These are phyloP conservation scores for Lerema accius DNA, from an alignment of 1,140 invertebrate genomes.

Conservation along the genomic window DNA sequence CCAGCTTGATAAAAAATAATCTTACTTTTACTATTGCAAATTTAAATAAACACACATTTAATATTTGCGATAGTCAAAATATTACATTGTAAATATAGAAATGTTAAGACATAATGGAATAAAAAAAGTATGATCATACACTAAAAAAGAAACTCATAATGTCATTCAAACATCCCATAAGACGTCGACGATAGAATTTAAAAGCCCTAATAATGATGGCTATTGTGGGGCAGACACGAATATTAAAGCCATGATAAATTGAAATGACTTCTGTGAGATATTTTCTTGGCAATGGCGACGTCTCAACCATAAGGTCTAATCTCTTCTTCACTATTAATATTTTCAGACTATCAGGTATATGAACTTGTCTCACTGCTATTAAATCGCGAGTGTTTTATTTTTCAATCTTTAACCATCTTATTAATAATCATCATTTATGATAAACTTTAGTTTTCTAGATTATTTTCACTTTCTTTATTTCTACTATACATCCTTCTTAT, in stretches of 20 bases:
- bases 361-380: neutral
- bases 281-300: slow-evolving; percentile 45
- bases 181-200: slow-evolving; percentile 38
- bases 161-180: neutral
- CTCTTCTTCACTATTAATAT: slow-evolving; percentile 7
- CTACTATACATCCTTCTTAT: too few relatives aligned
- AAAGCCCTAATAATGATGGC: slow-evolving; percentile 39
- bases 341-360: neutral
- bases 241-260: slow-evolving; percentile 47
- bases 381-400: neutral
- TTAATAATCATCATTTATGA: too few relatives aligned
- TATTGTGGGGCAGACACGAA: slow-evolving; percentile 42
- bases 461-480: too few relatives aligned
- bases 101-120: neutral
- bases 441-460: too few relatives aligned
- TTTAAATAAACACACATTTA: too few relatives aligned
- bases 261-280: slow-evolving; percentile 40
- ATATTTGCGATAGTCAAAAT: too few relatives aligned
- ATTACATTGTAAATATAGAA: too few relatives aligned
- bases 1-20: too few relatives aligned
- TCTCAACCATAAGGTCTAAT: slow-evolving; percentile 1
- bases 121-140: neutral
- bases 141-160: neutral
- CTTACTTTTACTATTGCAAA: too few relatives aligned
- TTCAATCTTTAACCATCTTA: too few relatives aligned